These are phyloP conservation scores for Polydrusus cervinus DNA, from an alignment of 2,888 invertebrate species.

Conservation along the genomic window DNA sequence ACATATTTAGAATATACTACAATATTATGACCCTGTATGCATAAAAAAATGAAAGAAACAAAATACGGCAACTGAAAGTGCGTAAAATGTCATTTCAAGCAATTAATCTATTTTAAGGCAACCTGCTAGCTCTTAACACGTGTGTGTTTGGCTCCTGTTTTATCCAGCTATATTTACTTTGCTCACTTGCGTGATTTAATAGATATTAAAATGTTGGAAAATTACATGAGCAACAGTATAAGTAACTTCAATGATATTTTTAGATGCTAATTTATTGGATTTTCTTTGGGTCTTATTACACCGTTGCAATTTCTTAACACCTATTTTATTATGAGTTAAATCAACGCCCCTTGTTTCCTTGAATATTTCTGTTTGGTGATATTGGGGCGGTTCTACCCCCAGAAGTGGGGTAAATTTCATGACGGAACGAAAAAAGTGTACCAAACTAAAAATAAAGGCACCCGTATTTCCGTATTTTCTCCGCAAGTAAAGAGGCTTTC, in stretches of 20 bases:
- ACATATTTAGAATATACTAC: too few species aligned
- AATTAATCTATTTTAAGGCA: slow-evolving; percentile 55
- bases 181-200: slow-evolving; percentile 45
- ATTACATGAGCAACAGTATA: slow-evolving; percentile 52
- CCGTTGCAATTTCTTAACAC: slow-evolving; percentile 44
- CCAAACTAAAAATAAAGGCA: too few species aligned
- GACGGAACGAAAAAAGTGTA: too few species aligned
- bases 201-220: slow-evolving; percentile 53
- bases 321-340: slow-evolving; percentile 30
- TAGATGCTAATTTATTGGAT: slow-evolving; percentile 45
- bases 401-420: too few species aligned
- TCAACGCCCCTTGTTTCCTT: neutral
- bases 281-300: slow-evolving; percentile 35
- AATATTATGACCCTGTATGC: slow-evolving; percentile 7
- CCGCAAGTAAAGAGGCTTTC: too few species aligned
- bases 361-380: neutral
- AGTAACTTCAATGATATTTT: slow-evolving; percentile 45
- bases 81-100: slow-evolving; percentile 49
- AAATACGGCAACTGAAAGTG: slow-evolving; percentile 45
- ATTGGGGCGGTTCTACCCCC: too few species aligned
- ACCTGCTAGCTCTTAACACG: slow-evolving; percentile 54
- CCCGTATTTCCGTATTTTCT: too few species aligned
- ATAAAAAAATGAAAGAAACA: slow-evolving; percentile 37
- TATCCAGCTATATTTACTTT: slow-evolving; percentile 50
- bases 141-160: slow-evolving; percentile 51